These are phyloP conservation scores for Clusia tigrina DNA, from an alignment of 2,888 invertebrate genomes.

Conservation along the genomic window DNA sequence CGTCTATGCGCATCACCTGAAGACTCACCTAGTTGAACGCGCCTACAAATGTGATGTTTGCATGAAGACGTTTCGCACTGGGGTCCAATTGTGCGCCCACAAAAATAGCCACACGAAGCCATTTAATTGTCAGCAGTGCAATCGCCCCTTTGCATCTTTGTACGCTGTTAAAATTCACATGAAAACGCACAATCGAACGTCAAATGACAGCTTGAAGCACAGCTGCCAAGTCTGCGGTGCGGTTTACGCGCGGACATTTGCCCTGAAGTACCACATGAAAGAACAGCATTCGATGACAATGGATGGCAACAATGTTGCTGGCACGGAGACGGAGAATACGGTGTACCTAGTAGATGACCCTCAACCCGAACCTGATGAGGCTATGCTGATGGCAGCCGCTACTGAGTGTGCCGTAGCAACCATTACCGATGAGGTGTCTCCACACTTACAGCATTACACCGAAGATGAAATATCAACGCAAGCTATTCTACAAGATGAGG, in stretches of 20 bases:
- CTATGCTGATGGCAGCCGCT: conserved; percentile 50
- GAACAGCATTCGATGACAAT: conserved; percentile 67
- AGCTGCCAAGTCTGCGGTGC: conserved; percentile 78
- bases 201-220: conserved; percentile 72
- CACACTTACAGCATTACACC: conserved; percentile 31
- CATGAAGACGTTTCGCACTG: conserved; percentile 81
- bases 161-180: conserved; percentile 81
- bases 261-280: conserved; percentile 76
- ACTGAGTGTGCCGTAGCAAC: conserved; percentile 40
- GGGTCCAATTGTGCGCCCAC: conserved; percentile 80
- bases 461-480: conserved; percentile 43
- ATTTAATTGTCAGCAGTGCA: conserved; percentile 78
- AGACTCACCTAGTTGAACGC: conserved; percentile 79
- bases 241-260: conserved; percentile 78
- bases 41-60: conserved; percentile 80
- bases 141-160: conserved; percentile 79
- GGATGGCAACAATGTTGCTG: conserved; percentile 23
- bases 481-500: conserved; percentile 53
- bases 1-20: conserved; percentile 79
- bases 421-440: conserved; percentile 33
- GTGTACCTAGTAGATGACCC: conserved; percentile 11
- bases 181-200: conserved; percentile 73
- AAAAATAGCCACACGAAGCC: conserved; percentile 85
- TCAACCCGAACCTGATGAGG: conserved; percentile 31
- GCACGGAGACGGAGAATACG: no score